Conservation (phyloP, 2,888 invertebrate genomes). For the Linyphia triangularis region DNA sequence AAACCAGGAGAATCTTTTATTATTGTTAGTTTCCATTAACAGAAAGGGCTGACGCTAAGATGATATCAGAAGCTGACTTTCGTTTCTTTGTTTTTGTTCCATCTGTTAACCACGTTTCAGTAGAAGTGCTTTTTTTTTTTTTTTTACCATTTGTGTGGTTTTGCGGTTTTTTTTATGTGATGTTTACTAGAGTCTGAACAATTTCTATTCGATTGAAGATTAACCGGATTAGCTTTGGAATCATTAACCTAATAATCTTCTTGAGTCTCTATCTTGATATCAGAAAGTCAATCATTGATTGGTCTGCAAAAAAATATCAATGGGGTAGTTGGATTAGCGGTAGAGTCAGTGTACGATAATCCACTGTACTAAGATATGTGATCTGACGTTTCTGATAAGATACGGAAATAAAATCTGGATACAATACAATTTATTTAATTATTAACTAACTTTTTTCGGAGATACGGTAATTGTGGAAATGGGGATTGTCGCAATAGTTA, state of each 20-base stretch:
- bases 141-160: neutral
- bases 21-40: neutral
- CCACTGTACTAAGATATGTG: too few relatives aligned
- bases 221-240: neutral
- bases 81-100: neutral
- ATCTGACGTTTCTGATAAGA: too few relatives aligned
- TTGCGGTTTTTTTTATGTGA: too few relatives aligned
- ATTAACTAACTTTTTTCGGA: too few relatives aligned
- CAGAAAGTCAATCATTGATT: neutral
- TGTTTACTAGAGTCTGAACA: neutral
- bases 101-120: neutral
- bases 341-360: too few relatives aligned
- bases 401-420: too few relatives aligned
- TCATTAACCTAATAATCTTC: neutral
- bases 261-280: neutral
- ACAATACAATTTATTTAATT: too few relatives aligned
- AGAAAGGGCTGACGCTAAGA: neutral
- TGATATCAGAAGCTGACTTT: too few relatives aligned
- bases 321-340: neutral
- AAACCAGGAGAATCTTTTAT: neutral
- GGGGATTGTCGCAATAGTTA: too few relatives aligned
- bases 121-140: neutral
- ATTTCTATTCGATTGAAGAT: conserved; percentile 12
- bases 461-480: too few relatives aligned
- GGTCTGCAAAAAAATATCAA: neutral